phyloP scores from a whole-genome alignment of 2,113 vertebrate species.

The Perca fluviatilis region DNA sequence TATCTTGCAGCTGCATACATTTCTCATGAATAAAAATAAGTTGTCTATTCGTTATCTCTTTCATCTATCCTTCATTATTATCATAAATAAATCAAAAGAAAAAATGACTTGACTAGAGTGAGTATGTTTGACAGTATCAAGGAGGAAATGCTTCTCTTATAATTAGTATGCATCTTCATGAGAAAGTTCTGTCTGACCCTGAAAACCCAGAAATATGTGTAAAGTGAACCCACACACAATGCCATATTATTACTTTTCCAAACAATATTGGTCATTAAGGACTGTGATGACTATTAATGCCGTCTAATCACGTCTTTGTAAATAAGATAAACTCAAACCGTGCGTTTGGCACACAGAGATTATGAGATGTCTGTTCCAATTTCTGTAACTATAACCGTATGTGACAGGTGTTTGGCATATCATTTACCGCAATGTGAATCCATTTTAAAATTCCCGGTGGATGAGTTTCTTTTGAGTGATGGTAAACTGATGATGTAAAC shows the following conservation, averaged over 20 bases:
- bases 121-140: background rate
- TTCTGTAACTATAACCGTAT: background rate
- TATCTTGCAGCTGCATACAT: background rate
- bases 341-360: background rate
- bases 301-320: background rate
- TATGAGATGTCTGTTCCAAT: background rate
- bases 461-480: background rate
- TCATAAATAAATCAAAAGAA: background rate
- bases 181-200: background rate
- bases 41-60: too few relatives aligned
- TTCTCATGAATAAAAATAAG: background rate
- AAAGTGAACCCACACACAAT: background rate
- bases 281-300: background rate
- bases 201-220: background rate
- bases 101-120: too few relatives aligned
- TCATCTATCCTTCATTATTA: background rate
- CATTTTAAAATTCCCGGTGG: background rate
- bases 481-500: conserved; percentile 1
- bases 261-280: background rate
- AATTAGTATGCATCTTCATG: background rate
- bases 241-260: background rate
- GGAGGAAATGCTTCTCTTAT: background rate
- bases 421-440: background rate
- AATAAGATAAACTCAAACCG: background rate
- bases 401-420: background rate